Conservation (phyloP, 2,113 vertebrate species). For the Python bivittatus region DNA sequence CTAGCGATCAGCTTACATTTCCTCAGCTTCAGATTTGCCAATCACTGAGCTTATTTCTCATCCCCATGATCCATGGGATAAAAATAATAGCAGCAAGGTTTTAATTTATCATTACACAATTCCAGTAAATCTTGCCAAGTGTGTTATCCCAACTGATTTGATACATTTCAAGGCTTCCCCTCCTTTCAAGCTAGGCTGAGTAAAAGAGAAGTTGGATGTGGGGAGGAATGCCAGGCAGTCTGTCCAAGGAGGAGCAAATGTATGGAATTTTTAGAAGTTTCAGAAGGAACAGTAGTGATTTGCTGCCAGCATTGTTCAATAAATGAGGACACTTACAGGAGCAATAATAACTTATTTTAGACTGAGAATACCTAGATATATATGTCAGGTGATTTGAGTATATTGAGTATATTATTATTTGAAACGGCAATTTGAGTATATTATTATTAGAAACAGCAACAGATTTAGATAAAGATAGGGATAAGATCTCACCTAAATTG, state of each 20-base stretch:
- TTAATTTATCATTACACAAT: background rate
- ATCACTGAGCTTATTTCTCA: background rate
- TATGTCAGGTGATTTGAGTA: background rate
- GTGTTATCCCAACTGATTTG: background rate
- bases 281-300: background rate
- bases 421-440: background rate
- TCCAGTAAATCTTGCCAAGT: background rate
- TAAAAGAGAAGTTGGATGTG: background rate
- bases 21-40: background rate
- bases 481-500: background rate
- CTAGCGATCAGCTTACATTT: background rate
- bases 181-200: background rate
- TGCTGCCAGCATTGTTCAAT: background rate
- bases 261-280: background rate
- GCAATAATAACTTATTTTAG: background rate
- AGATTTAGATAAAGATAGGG: background rate
- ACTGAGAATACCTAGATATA: background rate
- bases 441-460: background rate
- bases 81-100: background rate
- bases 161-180: background rate
- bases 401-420: background rate
- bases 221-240: background rate
- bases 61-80: background rate
- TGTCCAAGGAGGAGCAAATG: background rate
- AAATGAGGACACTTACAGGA: background rate